A percentile compares a stretch with the other conserved stretches of the same genome.
Conservation (phyloP, 1,140 invertebrate genomes). For the Whitmania pigra region DNA sequence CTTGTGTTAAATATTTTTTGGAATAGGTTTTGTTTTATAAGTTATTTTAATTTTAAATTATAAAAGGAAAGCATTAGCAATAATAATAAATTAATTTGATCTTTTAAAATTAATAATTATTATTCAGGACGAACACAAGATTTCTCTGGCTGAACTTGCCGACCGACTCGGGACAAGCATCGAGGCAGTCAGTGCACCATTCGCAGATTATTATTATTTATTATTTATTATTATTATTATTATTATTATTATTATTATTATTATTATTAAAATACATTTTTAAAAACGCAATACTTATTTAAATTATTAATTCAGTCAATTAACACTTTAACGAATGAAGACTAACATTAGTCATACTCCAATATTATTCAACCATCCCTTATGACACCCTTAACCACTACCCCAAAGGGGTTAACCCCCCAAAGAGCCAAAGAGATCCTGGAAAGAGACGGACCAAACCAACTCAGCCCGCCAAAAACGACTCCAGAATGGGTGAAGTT, state of each 20-base stretch:
- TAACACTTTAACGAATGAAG: background rate
- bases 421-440: constrained; percentile 83
- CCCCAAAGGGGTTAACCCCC: constrained; percentile 65
- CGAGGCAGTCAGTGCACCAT: constrained; percentile 3
- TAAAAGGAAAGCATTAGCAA: too few species aligned
- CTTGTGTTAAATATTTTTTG: too few species aligned
- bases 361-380: constrained; percentile 7
- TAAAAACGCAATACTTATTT: background rate
- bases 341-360: background rate
- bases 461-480: constrained; percentile 77
- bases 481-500: constrained; percentile 97
- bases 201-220: too few species aligned
- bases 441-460: constrained; percentile 85
- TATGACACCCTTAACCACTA: too few species aligned
- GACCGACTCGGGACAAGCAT: constrained; percentile 68
- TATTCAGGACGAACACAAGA: constrained; percentile 82
- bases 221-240: too few species aligned
- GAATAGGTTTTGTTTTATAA: too few species aligned
- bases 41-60: too few species aligned
- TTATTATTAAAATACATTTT: too few species aligned
- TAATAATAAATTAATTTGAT: too few species aligned
- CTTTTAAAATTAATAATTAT: too few species aligned
- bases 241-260: too few species aligned
- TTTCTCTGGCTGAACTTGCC: constrained; percentile 87
- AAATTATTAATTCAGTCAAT: background rate